phyloP scores from a whole-genome alignment of 2,797 vertebrate species.

The Distichodus sexfasciatus region DNA sequence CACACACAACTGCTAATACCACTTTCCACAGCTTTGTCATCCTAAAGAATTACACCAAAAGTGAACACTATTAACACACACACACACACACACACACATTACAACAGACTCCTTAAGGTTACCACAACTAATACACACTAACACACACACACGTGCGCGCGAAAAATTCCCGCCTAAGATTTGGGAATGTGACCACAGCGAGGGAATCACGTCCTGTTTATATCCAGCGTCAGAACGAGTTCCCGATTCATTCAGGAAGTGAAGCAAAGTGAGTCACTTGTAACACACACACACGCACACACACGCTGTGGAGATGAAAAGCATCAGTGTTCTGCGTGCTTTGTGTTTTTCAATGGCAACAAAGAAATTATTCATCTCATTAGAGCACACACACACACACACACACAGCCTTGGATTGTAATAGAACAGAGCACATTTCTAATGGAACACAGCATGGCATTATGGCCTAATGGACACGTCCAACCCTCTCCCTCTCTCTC shows the following conservation, averaged over 20 bases:
- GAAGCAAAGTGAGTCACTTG: background rate
- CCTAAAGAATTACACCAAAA: too few species aligned
- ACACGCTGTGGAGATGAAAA: conserved; percentile 3
- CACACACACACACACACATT: conserved; percentile 13
- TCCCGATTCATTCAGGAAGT: background rate
- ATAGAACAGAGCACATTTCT: too few species aligned
- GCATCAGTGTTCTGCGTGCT: background rate
- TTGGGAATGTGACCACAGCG: background rate
- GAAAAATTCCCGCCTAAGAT: background rate
- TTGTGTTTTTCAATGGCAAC: background rate
- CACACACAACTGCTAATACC: too few species aligned
- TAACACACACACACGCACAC: conserved; percentile 1
- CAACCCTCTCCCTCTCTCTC: background rate
- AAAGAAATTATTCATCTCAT: conserved; percentile 15
- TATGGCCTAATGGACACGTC: background rate
- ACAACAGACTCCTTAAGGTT: too few species aligned
- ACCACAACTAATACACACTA: background rate
- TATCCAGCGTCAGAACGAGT: background rate
- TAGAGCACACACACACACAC: conserved; percentile 12
- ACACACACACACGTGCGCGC: conserved; percentile 9
- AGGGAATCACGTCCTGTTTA: conserved; percentile 22
- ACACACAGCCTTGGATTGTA: too few species aligned
- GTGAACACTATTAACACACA: background rate
- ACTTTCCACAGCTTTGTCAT: too few species aligned
- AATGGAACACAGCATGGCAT: background rate